Percentiles rank a stretch among this genome's conserved stretches.
Conservation (phyloP, 2,888 invertebrate genomes). For the Lydus trimaculatus region DNA sequence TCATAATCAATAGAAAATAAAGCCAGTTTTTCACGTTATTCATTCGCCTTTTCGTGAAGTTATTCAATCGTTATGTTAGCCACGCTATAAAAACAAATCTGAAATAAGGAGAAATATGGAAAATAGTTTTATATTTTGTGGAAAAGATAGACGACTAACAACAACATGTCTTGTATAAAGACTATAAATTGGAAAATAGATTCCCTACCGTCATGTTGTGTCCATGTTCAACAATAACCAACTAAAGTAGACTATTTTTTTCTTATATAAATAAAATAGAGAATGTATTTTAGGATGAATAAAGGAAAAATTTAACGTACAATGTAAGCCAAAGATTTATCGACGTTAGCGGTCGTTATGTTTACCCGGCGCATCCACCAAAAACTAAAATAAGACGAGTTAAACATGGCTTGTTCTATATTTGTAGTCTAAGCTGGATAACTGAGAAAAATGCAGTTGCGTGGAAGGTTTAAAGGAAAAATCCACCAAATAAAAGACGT, state of each 20-base stretch:
- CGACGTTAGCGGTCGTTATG: not conserved
- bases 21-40: not conserved
- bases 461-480: not conserved
- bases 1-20: not conserved
- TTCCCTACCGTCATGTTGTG: not conserved
- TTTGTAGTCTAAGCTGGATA: not conserved
- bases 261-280: not conserved
- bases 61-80: not conserved
- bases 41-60: not conserved
- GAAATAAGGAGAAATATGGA: not conserved
- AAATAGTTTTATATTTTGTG: not conserved
- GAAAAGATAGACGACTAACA: not conserved
- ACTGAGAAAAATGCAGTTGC: not conserved
- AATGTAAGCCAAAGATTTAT: not conserved
- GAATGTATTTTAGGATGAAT: not conserved
- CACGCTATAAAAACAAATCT: not conserved
- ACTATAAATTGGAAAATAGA: not conserved
- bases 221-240: not conserved
- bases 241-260: not conserved
- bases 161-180: not conserved
- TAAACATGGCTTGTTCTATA: not conserved
- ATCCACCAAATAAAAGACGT: not conserved
- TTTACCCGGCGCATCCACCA: not conserved
- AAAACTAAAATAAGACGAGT: not conserved
- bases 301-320: not conserved